A percentile compares a stretch with the other conserved stretches of the same genome.
Evolutionary conservation across 35 echinoderm and acorn worm genomes (phyloP).

Genomic region (Apostichopus californicus): DNA sequence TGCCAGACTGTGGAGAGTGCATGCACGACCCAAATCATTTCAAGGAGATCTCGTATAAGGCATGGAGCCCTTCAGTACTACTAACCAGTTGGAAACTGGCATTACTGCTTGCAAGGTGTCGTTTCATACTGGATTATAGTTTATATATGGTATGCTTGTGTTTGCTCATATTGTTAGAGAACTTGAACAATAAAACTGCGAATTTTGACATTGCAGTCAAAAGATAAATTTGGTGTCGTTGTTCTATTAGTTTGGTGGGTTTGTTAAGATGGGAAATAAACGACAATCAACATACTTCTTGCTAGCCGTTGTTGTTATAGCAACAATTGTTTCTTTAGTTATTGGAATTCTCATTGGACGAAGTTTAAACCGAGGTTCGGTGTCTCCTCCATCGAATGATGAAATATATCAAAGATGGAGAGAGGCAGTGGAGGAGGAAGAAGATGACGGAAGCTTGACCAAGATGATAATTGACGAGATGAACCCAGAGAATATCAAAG

Average conservation of each 20-base stretch:
- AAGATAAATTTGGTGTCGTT: background rate
- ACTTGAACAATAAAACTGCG: too few species aligned
- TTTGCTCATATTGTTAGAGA: too few species aligned
- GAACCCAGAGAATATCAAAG: conserved; percentile 6
- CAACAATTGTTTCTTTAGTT: background rate
- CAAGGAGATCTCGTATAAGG: too few species aligned
- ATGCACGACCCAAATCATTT: too few species aligned
- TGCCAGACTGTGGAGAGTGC: too few species aligned
- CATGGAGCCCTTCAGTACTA: too few species aligned
- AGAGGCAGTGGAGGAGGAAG: background rate
- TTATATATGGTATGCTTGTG: too few species aligned
- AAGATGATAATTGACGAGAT: background rate
- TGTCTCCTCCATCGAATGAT: background rate
- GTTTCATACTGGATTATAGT: too few species aligned
- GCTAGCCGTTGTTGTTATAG: background rate
- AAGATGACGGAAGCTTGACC: background rate
- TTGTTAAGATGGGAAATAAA: background rate
- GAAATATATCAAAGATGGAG: background rate
- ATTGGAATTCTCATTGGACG: conserved; percentile 31
- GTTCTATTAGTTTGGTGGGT: background rate
- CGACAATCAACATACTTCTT: background rate
- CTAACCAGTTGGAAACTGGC: too few species aligned
- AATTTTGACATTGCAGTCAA: too few species aligned
- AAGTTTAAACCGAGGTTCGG: background rate
- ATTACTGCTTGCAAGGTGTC: too few species aligned